Percentiles rank a stretch among this genome's conserved stretches.
These are phyloP conservation scores for Semnornis frantzii DNA, from an alignment of 2,113 vertebrate genomes.

Conservation along the genomic window DNA sequence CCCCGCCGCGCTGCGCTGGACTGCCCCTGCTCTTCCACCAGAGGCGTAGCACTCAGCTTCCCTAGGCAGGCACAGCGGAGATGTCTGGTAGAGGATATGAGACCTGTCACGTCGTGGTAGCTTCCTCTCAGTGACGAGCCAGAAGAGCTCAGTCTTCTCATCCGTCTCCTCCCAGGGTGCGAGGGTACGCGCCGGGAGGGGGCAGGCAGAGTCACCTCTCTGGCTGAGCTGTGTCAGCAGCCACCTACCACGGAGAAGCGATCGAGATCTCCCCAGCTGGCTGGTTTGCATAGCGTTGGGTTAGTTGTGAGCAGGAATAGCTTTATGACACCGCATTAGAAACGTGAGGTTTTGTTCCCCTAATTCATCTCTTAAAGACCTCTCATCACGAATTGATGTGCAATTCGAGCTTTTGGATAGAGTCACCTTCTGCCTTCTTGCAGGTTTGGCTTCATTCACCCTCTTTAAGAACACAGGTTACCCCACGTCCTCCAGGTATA, in stretches of 20 bases:
- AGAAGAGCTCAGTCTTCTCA: not conserved
- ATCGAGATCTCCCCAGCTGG: not conserved
- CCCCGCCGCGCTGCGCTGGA: rapidly evolving
- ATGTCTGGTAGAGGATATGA: not conserved
- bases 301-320: not conserved
- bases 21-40: not conserved
- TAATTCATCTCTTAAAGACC: not conserved
- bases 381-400: rapidly evolving
- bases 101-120: not conserved
- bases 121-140: not conserved
- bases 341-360: not conserved
- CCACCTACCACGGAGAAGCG: not conserved
- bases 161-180: not conserved
- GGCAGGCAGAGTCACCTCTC: not conserved
- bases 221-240: not conserved
- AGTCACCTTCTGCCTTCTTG: not conserved
- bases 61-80: rapidly evolving
- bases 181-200: not conserved
- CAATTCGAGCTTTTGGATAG: not conserved
- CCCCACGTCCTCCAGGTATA: not conserved
- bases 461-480: not conserved
- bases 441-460: not conserved
- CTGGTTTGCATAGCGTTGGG: not conserved
- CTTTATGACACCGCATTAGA: rapidly evolving
- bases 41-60: not conserved